phyloP scores from a whole-genome alignment of 2,888 invertebrate species.

The Conus canariensis region DNA sequence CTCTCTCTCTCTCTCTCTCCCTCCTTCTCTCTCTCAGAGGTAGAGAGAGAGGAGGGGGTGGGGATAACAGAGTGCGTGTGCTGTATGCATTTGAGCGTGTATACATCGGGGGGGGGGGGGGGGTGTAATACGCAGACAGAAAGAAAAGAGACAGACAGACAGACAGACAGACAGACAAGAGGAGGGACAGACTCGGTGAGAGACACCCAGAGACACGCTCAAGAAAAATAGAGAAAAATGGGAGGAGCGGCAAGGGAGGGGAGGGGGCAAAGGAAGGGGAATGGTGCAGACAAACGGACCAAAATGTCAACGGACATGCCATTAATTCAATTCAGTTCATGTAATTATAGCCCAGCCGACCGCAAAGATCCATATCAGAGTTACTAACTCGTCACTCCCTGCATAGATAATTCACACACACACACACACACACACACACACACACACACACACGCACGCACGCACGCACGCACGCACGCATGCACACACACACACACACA shows the following conservation, averaged over 20 bases:
- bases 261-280: neutral
- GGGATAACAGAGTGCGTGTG: no score
- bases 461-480: conserved; percentile 4
- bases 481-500: neutral
- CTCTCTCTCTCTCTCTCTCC: conserved; percentile 24
- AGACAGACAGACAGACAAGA: neutral
- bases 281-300: neutral
- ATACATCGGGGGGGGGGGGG: no score
- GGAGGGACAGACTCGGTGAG: neutral
- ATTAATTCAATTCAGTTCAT: neutral
- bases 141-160: neutral
- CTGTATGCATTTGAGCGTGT: no score
- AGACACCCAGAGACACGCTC: neutral
- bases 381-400: no score
- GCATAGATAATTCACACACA: neutral
- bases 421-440: conserved; percentile 20
- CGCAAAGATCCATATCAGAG: no score
- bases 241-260: neutral
- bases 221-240: neutral
- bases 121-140: no score
- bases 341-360: no score
- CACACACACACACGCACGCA: conserved; percentile 6
- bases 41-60: no score
- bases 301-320: neutral
- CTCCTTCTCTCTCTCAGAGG: neutral